Evolutionary conservation across 2,113 vertebrate species (phyloP).

Genomic region (Cyprinodon tularosa): DNA sequence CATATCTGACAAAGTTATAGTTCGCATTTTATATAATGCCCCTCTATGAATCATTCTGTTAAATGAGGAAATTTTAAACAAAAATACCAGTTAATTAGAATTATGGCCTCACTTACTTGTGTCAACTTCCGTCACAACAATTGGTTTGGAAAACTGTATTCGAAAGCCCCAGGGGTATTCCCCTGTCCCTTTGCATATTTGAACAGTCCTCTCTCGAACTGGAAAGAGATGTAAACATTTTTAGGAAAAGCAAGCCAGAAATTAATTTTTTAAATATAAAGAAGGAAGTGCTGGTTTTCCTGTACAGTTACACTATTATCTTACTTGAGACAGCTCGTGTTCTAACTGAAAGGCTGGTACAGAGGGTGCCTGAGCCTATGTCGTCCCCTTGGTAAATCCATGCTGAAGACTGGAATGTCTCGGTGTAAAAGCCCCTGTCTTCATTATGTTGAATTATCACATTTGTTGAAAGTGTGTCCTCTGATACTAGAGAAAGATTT

Average conservation of each 20-base stretch:
- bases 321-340: conserved; percentile 83
- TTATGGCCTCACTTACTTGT: conserved; percentile 84
- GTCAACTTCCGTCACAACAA: conserved; percentile 92
- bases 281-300: neutral
- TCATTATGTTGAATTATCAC: conserved; percentile 78
- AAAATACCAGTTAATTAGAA: neutral
- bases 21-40: neutral
- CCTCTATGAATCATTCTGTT: neutral
- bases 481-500: conserved; percentile 76
- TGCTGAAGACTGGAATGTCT: conserved; percentile 89
- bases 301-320: conserved; percentile 1
- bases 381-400: conserved; percentile 91
- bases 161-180: conserved; percentile 93
- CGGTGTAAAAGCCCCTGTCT: conserved; percentile 88
- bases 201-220: conserved; percentile 90
- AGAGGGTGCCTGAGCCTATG: conserved; percentile 70
- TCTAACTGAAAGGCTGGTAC: conserved; percentile 81
- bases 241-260: neutral
- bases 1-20: neutral
- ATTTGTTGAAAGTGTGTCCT: conserved; percentile 84
- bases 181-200: conserved; percentile 85
- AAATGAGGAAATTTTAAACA: neutral
- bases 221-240: neutral
- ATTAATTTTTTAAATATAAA: no score
- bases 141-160: conserved; percentile 93